Evolutionary conservation across 2,113 vertebrate genomes (phyloP).

Genomic region (Anoura caudifer): DNA sequence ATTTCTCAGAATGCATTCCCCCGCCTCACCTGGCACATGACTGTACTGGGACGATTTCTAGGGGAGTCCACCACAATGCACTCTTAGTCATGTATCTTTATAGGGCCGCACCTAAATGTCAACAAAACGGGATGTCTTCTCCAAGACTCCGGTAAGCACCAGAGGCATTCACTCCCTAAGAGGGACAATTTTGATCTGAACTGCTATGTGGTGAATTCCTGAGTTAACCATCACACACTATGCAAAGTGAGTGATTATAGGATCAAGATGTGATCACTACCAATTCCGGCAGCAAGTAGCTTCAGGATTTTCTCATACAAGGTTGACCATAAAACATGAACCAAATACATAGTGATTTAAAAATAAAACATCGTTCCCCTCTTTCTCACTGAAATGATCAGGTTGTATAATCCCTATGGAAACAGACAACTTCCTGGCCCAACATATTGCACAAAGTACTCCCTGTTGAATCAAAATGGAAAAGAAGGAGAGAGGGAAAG

Average conservation of each 20-base stretch:
- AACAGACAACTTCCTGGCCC: neutral
- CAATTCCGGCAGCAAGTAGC: neutral
- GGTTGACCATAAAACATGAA: constrained; percentile 37
- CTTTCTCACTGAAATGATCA: neutral
- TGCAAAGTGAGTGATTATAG: neutral
- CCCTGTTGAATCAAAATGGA: neutral
- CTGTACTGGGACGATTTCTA: no score
- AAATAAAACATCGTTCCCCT: neutral
- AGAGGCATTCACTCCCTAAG: neutral
- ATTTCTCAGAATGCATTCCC: neutral
- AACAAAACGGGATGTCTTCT: neutral
- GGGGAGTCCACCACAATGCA: neutral
- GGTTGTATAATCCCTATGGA: neutral
- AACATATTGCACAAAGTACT: neutral
- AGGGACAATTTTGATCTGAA: neutral
- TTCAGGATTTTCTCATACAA: constrained; percentile 23
- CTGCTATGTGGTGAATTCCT: neutral
- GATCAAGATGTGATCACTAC: neutral
- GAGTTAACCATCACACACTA: neutral
- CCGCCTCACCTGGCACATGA: neutral
- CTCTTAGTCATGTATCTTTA: neutral
- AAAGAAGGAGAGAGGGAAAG: neutral
- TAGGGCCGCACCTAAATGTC: neutral
- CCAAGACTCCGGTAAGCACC: neutral
- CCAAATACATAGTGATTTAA: neutral